Base-by-base conservation (phyloP, 2,797 vertebrate species). In the Bradypodion ventrale region DNA sequence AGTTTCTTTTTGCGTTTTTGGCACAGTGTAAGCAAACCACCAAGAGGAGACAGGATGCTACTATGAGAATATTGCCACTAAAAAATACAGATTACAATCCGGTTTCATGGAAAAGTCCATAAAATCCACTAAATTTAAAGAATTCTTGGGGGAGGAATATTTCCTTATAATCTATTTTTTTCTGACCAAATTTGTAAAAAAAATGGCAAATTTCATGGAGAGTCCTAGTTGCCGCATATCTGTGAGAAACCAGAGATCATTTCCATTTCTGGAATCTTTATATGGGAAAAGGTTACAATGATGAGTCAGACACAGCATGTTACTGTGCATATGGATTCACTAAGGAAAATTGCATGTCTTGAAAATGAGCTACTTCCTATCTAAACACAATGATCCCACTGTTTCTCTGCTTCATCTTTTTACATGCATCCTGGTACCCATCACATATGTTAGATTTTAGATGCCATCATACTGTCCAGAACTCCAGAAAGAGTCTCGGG, bases 261-360 rank as follows among this genome's bases (percentile, higher is more conserved):
- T 80, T 12, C 52, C 56, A 46, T 72, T 42, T 70, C 32, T 62
- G 75, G 44, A 78, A 70, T 44, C 74, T 75, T 59, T 56, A 75
- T 75, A 15, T 52, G 37, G 15, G 75, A 73, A 66, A 23, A 75
- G 66, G 52, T n/a, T 66, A 27, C 75, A 52, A 16, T 75, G 63
- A 35, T 52, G 37, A 80, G 49, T 7, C 49, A 84, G 29, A 4
- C 4, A 82, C 65, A 62, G 19, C 83, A 0, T 76, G 19, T 72
- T 70, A 70, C 25, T 52, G 80, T 83, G 65, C 19, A 66, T 59
- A 65, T 66, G 5, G 9, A 81, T 63, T 21, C 73, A n/a, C 37
- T 62, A 74, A 84, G 80, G 75, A 76, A 77, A 84, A 16, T 56
- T 60, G 46, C 69, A 37, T 73, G 59, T 70, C 77, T 49, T 42